A percentile compares a stretch with the other conserved stretches of the same genome.
These are phyloP conservation scores for Apteryx owenii DNA, from an alignment of 2,113 vertebrate species.

Conservation along the genomic window DNA sequence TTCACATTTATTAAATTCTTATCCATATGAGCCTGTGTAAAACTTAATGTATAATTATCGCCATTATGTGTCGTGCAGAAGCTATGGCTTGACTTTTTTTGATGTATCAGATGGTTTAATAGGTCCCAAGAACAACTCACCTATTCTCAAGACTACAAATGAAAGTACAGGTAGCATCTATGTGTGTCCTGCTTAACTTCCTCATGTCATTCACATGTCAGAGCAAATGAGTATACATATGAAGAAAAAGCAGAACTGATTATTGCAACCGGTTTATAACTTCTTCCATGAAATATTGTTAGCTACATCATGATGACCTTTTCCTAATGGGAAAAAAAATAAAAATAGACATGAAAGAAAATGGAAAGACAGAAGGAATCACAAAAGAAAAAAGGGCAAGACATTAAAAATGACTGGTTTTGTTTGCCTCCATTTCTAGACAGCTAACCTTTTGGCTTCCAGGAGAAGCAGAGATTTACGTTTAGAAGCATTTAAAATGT, in stretches of 20 bases:
- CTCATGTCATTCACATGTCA: neutral
- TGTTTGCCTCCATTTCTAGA: neutral
- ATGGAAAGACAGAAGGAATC: neutral
- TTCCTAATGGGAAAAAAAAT: neutral
- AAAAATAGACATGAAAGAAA: neutral
- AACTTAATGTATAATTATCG: constrained; percentile 67
- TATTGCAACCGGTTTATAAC: neutral
- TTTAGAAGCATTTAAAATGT: neutral
- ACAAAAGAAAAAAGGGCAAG: neutral
- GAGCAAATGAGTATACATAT: neutral
- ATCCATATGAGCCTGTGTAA: constrained; percentile 64
- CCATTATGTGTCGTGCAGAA: constrained; percentile 45
- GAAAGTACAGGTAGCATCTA: neutral
- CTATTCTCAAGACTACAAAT: neutral
- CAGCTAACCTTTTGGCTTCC: neutral
- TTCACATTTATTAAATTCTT: constrained; percentile 76
- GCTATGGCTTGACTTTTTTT: neutral
- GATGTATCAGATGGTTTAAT: neutral
- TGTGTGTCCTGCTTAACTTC: neutral
- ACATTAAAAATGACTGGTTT: neutral
- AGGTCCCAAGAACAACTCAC: neutral
- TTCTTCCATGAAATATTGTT: neutral
- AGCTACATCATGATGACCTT: neutral
- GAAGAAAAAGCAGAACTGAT: neutral
- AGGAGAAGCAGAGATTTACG: neutral